These are phyloP conservation scores for Ferdinandea cuprea DNA, from an alignment of 2,888 invertebrate genomes.

Conservation along the genomic window DNA sequence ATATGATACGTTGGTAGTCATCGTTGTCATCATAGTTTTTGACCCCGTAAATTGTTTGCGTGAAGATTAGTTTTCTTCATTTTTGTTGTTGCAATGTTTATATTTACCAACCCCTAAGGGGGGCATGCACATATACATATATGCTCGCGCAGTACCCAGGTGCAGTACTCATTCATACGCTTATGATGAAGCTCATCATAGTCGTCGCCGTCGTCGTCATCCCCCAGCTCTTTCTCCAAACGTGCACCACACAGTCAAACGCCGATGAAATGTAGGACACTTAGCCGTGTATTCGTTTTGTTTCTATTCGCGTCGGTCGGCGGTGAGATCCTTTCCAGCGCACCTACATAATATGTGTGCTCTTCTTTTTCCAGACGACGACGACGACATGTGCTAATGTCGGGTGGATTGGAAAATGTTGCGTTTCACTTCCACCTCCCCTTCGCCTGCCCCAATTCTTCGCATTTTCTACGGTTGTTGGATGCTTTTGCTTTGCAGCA, in stretches of 20 bases:
- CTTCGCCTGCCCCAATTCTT: neutral
- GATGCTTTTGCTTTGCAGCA: neutral
- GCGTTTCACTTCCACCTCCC: neutral
- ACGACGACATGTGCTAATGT: too few relatives aligned
- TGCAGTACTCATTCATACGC: slow-evolving; percentile 23
- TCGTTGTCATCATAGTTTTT: slow-evolving; percentile 22
- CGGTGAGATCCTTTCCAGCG: neutral
- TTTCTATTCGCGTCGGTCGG: neutral
- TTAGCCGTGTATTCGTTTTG: slow-evolving; percentile 25
- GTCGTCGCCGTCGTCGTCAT: neutral
- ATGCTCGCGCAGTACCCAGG: neutral
- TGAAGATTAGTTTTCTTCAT: slow-evolving; percentile 59
- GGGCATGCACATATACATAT: neutral
- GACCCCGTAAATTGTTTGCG: slow-evolving; percentile 63
- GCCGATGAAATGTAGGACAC: slow-evolving; percentile 56
- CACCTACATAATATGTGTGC: neutral
- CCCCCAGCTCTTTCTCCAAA: neutral
- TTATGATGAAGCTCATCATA: slow-evolving; percentile 23
- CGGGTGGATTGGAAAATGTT: slow-evolving; percentile 27
- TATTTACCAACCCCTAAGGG: slow-evolving; percentile 48
- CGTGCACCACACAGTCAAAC: slow-evolving; percentile 36
- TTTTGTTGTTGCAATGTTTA: slow-evolving; percentile 20
- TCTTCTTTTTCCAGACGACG: slow-evolving; percentile 14
- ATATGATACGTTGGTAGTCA: too few relatives aligned
- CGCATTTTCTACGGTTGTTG: slow-evolving; percentile 7